Evolutionary conservation across 2,797 vertebrate species (phyloP), one percentile per base, ranked within the genome.

Genomic region (Cygnus olor): DNA sequence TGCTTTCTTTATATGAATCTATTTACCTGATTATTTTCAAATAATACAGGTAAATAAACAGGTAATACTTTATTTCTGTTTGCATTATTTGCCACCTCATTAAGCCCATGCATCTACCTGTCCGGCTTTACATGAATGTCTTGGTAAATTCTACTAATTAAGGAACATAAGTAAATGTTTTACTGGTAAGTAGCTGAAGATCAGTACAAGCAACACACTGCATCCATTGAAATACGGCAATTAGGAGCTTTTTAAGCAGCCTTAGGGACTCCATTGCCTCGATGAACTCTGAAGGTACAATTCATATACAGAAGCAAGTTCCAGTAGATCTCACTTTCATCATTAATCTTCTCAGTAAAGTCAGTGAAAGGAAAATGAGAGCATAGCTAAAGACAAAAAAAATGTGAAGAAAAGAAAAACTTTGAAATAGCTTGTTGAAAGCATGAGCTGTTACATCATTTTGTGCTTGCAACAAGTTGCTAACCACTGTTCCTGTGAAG

Each of bases 1-100:
- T 54, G 40, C 38, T 82, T 80, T 93, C 27, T 60, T 60, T 63
- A 3, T 24, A 57, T 53, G 30, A 73, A 76, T 82, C 74, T 80
- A 38, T 85, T 94, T 77, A 73, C 40, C 27, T 80, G 65, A 63
- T 89, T 92, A 80, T 93, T 93, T 92, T 87, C 56, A 60, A n/a
- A n/a, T n/a, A n/a, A n/a, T n/a, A n/a, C n/a, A n/a, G n/a, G n/a
- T n/a, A n/a, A n/a, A n/a, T n/a, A n/a, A 71, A 24, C 73, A 88
- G 76, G 12, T 92, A 88, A 47, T 94, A 47, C 66, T 82, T 96
- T 90, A 70, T 80, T 87, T 92, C 24, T 85, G 36, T 70, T 85
- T 83, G n/a, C 53, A 65, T 89, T 87, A 30, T 82, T 90, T 91
- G 27, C 69, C 71, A 47, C 53, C 64, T 85, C 85, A 77, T 88